These are phyloP conservation scores for Nyctereutes procyonoides DNA, from an alignment of 2,113 vertebrate genomes.

Conservation along the genomic window DNA sequence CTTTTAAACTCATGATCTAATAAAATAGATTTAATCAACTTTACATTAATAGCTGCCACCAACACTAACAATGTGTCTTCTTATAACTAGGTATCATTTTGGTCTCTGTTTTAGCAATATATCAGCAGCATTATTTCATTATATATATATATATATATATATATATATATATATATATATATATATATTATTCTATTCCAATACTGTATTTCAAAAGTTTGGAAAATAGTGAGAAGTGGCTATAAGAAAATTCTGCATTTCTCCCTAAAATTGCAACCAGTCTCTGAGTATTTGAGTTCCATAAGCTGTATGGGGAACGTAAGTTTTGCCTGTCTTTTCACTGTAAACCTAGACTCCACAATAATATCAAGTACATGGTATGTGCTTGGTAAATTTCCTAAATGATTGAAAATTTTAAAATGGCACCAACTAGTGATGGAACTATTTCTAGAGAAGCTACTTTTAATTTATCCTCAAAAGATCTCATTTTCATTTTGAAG, in stretches of 20 bases:
- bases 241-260: neutral
- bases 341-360: neutral
- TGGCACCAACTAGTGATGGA: neutral
- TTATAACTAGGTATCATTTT: neutral
- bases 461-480: neutral
- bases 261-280: neutral
- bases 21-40: neutral
- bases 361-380: neutral
- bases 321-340: neutral
- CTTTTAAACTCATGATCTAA: slow-evolving; percentile 22
- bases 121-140: neutral
- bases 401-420: neutral
- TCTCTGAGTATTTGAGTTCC: neutral
- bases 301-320: neutral
- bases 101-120: neutral
- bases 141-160: no score
- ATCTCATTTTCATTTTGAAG: neutral
- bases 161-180: no score
- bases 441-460: neutral
- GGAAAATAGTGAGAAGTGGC: neutral
- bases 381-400: neutral
- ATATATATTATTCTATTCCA: neutral
- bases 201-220: neutral
- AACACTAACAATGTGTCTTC: neutral
- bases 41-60: neutral